These are phyloP conservation scores for Goniozus legneri DNA, from an alignment of 1,140 invertebrate genomes.

Conservation along the genomic window DNA sequence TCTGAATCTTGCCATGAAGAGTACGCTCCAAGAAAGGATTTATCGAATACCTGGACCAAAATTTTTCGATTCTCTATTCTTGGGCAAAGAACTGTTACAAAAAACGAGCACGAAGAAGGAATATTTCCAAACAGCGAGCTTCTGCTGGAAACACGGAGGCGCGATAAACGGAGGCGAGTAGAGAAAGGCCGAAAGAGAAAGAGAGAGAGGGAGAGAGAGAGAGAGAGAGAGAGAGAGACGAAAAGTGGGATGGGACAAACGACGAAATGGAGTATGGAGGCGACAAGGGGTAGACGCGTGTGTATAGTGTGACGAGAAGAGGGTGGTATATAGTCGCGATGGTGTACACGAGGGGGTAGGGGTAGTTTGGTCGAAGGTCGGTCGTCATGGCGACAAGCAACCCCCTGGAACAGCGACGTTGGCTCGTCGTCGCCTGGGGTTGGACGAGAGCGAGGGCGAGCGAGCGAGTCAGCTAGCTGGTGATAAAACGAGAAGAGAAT, in stretches of 20 bases:
- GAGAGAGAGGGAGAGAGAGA: slow-evolving; percentile 9
- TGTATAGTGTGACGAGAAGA: slow-evolving; percentile 3
- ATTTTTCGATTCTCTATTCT: too few species aligned
- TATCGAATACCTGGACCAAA: too few species aligned
- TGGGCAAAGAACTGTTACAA: too few species aligned
- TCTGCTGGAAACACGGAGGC: background rate
- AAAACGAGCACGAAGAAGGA: background rate
- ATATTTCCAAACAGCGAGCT: background rate
- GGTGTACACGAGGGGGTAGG: slow-evolving; percentile 24
- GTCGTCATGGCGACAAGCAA: slow-evolving; percentile 33
- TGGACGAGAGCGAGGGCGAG: slow-evolving; percentile 34
- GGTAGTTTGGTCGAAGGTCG: slow-evolving; percentile 27
- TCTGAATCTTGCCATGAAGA: too few species aligned
- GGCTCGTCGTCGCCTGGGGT: slow-evolving; percentile 34
- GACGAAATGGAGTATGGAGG: slow-evolving; percentile 10
- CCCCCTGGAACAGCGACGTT: slow-evolving; percentile 32
- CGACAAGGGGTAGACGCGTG: slow-evolving; percentile 1
- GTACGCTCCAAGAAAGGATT: too few species aligned
- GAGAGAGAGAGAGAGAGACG: slow-evolving; percentile 17
- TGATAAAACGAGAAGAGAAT: too few species aligned
- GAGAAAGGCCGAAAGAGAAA: slow-evolving; percentile 10
- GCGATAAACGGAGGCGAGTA: background rate
- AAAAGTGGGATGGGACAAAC: too few species aligned
- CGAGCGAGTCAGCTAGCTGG: slow-evolving; percentile 25
- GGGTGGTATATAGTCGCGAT: slow-evolving; percentile 19